Percentiles rank a stretch among this genome's conserved stretches.
Evolutionary conservation across 2,113 vertebrate species (phyloP).

Genomic region (Microcebus griseorufus): DNA sequence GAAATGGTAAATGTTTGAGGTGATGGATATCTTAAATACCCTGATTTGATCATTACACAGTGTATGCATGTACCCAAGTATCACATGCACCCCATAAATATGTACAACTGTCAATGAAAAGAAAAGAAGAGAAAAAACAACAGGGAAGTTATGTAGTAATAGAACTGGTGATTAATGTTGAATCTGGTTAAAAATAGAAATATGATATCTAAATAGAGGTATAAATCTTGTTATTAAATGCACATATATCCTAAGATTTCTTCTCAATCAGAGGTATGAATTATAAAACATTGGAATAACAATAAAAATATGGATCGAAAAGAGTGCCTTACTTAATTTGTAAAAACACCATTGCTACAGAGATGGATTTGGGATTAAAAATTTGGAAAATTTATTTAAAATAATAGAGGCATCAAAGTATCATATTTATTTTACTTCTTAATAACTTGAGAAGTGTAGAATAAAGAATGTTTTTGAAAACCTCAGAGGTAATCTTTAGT

Average conservation of each 20-base stretch:
- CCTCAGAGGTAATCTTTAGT: neutral
- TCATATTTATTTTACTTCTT: neutral
- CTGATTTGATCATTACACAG: neutral
- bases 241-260: neutral
- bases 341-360: neutral
- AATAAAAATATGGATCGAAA: neutral
- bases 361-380: neutral
- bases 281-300: neutral
- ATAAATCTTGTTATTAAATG: neutral
- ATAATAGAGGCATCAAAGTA: neutral
- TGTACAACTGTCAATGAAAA: neutral
- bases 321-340: neutral
- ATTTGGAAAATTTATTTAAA: neutral
- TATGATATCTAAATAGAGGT: neutral
- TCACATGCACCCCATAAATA: neutral
- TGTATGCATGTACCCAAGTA: neutral
- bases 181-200: neutral
- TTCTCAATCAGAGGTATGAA: neutral
- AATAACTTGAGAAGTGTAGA: neutral
- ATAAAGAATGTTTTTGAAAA: neutral
- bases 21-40: neutral
- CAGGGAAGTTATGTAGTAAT: neutral
- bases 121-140: neutral
- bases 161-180: neutral
- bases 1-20: neutral